phyloP scores from a whole-genome alignment of 2,113 vertebrate genomes.

The Bubalus kerabau region DNA sequence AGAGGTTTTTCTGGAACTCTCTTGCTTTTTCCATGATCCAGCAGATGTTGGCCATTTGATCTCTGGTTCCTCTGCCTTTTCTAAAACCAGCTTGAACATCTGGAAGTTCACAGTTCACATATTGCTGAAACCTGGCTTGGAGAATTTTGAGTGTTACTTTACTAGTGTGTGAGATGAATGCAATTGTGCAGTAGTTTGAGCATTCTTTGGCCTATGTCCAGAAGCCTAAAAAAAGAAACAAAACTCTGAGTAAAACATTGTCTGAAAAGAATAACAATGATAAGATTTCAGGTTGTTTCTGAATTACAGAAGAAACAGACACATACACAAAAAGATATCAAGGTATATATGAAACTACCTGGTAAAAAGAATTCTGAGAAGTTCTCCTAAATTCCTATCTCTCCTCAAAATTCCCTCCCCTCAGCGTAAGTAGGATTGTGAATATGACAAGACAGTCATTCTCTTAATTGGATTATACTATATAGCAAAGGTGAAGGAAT shows the following conservation, averaged over 20 bases:
- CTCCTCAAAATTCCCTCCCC: not conserved
- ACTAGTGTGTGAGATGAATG: too few species aligned
- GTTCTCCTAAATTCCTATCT: not conserved
- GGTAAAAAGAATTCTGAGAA: not conserved
- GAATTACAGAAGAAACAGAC: not conserved
- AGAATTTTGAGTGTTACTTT: too few species aligned
- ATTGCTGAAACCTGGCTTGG: too few species aligned
- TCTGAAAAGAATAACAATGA: not conserved
- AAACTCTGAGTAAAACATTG: not conserved
- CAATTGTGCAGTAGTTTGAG: too few species aligned
- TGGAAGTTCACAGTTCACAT: too few species aligned
- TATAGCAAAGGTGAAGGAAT: not conserved
- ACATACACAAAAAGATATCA: not conserved
- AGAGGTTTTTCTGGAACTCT: too few species aligned
- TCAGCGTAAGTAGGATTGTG: not conserved
- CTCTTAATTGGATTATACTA: not conserved
- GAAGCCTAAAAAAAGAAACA: too few species aligned
- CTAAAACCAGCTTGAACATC: too few species aligned
- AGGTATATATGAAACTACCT: not conserved
- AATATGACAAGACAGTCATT: not conserved
- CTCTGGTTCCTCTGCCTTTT: too few species aligned
- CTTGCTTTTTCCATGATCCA: too few species aligned
- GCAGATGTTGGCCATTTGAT: too few species aligned
- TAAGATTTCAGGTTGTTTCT: not conserved
- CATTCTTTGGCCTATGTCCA: too few species aligned